Base-by-base conservation (phyloP, 2,797 vertebrate species). In the Bovichtus variegatus region DNA sequence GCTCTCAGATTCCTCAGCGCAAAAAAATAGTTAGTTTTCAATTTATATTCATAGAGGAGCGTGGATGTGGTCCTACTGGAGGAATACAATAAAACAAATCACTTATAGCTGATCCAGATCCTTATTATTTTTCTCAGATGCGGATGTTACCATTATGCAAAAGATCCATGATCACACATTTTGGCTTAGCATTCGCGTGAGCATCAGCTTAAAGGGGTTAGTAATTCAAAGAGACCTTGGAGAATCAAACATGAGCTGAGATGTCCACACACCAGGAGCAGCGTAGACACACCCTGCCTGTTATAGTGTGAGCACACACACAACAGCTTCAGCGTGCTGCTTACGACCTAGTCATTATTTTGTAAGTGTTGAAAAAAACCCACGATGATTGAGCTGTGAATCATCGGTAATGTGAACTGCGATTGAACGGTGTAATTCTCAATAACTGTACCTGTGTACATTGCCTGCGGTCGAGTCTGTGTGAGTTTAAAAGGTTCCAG, bases 1-100 rank as follows among this genome's bases (percentile, higher is more conserved):
- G 50, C 27, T 78, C 57, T 63, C 74, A 62, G 51, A 69, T 59
- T 76, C 68, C 29, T 34, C 27, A 7, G 54, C 23, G 64, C 59
- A 75, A 38, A 55, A 57, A 53, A 41, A 41, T 21, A 55, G 66
- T 78, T 50, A 50, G 50, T 69, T 59, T 77, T 53, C 79, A 74
- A 80, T 78, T 81, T 75, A 85, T 81, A 89, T 83, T 86, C 54
- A 55, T 62, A 55, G 43, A 75, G 18, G 34, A 47, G 34, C 58
- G 36, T 13, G 11, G 44, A 34, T 57, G 36, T 71, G 51, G 3
- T 70, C 4, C n/a, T 13, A 43, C 15, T 40, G 46, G 54, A 51
- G n/a, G 31, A 49, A 63, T 41, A 40, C 40, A 71, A 76, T 65
- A 16, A 68, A 65, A 44, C 58, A 62, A 38, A 70, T 59, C 21